phyloP scores from a whole-genome alignment of 2,113 vertebrate species.

The Vidua chalybeata region DNA sequence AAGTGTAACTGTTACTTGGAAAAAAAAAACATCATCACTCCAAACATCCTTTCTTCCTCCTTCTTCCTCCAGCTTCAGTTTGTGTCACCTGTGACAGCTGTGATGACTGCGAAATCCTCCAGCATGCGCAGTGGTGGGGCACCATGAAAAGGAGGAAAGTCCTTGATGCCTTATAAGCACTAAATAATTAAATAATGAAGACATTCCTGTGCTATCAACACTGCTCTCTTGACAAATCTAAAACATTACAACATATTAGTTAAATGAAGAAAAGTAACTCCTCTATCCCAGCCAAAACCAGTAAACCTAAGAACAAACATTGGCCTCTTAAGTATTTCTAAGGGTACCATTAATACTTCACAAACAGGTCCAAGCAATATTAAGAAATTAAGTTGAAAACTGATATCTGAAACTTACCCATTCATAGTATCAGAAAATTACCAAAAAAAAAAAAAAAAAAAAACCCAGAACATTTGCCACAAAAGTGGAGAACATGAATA shows the following conservation, averaged over 20 bases:
- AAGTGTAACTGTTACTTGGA: rapidly evolving
- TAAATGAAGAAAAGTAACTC: neutral
- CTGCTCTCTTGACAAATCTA: neutral
- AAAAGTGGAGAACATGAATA: neutral
- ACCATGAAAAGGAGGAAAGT: neutral
- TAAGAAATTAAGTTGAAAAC: neutral
- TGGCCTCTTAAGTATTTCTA: neutral
- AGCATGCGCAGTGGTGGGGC: rapidly evolving
- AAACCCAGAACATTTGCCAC: rapidly evolving
- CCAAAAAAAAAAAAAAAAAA: neutral
- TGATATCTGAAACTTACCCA: neutral
- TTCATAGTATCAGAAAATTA: neutral
- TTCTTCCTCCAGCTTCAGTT: neutral
- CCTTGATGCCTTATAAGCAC: neutral
- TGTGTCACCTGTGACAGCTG: no score
- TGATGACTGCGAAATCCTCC: neutral
- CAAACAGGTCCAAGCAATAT: neutral
- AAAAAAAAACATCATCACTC: rapidly evolving
- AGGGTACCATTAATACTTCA: neutral
- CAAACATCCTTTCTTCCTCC: rapidly evolving
- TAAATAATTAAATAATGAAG: neutral
- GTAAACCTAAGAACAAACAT: neutral
- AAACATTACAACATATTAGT: neutral
- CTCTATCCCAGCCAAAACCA: neutral
- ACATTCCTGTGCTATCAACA: neutral